Evolutionary conservation across 1,140 invertebrate genomes (phyloP).

Genomic region (Choristoneura fumiferana): DNA sequence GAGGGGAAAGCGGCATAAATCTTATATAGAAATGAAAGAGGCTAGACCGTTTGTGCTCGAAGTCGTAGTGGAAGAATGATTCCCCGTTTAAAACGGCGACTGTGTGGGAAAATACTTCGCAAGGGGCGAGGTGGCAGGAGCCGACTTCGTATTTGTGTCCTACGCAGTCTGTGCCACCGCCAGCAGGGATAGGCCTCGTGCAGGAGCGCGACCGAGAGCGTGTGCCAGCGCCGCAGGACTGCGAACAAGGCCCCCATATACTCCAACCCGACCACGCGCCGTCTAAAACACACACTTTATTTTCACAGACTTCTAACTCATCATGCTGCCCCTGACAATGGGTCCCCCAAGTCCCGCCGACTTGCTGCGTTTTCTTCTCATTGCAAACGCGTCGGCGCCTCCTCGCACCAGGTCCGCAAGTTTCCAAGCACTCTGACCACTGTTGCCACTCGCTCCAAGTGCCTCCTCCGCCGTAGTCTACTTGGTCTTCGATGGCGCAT

Average conservation of each 20-base stretch:
- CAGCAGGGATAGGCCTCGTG: conserved; percentile 56
- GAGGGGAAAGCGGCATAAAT: conserved; percentile 61
- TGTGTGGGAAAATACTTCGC: conserved; percentile 48
- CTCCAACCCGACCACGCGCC: conserved; percentile 70
- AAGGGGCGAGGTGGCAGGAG: conserved; percentile 56
- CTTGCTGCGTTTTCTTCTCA: conserved; percentile 38
- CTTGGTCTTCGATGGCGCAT: conserved; percentile 48
- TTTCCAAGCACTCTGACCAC: conserved; percentile 62
- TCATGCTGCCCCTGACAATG: conserved; percentile 63
- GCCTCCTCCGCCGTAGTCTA: conserved; percentile 32
- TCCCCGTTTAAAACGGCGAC: conserved; percentile 61
- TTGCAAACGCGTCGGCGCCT: conserved; percentile 51
- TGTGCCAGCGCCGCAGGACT: conserved; percentile 57
- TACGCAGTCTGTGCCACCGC: conserved; percentile 41
- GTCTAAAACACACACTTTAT: conserved; percentile 44
- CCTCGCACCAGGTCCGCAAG: conserved; percentile 52
- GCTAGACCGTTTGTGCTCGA: conserved; percentile 47
- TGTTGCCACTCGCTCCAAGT: conserved; percentile 55
- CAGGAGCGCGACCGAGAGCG: conserved; percentile 56
- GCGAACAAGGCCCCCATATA: conserved; percentile 61
- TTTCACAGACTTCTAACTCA: conserved; percentile 54
- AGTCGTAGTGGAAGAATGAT: conserved; percentile 55
- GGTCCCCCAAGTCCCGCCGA: conserved; percentile 51
- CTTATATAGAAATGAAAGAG: conserved; percentile 63
- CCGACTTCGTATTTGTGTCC: conserved; percentile 56